These are phyloP conservation scores for Hedya salicella DNA, from an alignment of 2,888 invertebrate genomes.

Conservation along the genomic window DNA sequence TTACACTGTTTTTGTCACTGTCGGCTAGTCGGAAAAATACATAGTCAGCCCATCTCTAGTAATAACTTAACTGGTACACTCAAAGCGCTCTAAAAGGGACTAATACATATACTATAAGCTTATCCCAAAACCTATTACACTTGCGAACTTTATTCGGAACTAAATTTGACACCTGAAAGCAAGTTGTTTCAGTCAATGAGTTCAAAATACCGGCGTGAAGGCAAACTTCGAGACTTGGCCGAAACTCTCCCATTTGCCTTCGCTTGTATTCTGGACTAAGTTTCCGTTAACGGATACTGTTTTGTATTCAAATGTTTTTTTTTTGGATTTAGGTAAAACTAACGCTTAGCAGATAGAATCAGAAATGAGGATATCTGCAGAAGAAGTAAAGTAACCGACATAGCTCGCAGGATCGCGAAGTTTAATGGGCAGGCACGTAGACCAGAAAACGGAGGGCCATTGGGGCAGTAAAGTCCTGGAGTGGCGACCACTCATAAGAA, in stretches of 20 bases:
- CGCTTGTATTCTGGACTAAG: slow-evolving; percentile 9
- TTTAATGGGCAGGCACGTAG: too few species aligned
- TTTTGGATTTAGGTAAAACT: background rate
- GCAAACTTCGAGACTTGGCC: slow-evolving; percentile 21
- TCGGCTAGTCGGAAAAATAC: too few species aligned
- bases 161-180: slow-evolving; percentile 38
- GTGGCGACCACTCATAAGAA: too few species aligned
- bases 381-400: too few species aligned
- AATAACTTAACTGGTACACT: background rate
- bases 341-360: too few species aligned
- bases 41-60: background rate
- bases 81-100: background rate
- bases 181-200: slow-evolving; percentile 29
- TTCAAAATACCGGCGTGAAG: slow-evolving; percentile 27
- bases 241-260: slow-evolving; percentile 7
- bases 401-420: too few species aligned
- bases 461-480: too few species aligned
- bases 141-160: slow-evolving; percentile 16
- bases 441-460: too few species aligned
- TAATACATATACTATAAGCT: slow-evolving; percentile 6
- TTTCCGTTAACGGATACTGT: background rate
- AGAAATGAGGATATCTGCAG: too few species aligned
- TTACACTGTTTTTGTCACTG: too few species aligned
- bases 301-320: background rate
- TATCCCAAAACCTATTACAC: slow-evolving; percentile 19